Base-by-base conservation (phyloP, 2,113 vertebrate species). In the Oreochromis niloticus region DNA sequence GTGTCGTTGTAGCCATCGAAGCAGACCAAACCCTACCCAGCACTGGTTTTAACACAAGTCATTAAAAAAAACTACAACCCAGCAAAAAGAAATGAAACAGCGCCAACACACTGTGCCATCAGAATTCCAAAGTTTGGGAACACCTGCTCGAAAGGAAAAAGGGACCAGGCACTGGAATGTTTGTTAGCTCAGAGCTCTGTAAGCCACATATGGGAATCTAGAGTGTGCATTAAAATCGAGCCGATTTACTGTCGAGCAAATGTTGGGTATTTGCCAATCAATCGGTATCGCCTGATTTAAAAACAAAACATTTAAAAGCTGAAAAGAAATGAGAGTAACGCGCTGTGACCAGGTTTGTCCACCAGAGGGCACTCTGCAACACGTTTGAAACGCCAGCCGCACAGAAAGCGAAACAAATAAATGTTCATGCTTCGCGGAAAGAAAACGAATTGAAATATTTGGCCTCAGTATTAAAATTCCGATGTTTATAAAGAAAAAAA, bases 261-360 rank as follows among this genome's bases (percentile, higher is more conserved):
- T 73, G 43, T 73, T 3, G 1, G 52, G 19, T 54, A 4, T 54
- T n/a, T 54, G 4, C 4, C 4, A 2, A 19, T 52, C 50, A 9
- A 9, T 4, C 17, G 17, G 16, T 52, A 52, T 19, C 4, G 6
- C 16, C 17, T 39, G 32, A 16, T 71, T 68, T 2, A 4, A 57
- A 57, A 56, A 2, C 2, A 4, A 52, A 27, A 27, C 27, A 27
- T 36, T 36, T 36, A 41, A 71, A 71, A n/a, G 30, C 16, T n/a
- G 1, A 68, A 22, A 13, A 43, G 0, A 13, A 36, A 36, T 1
- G 30, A 36, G 0, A 0, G 34, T 39, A 66, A 71, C 39, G 9
- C 3, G 2, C 12, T 43, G 3, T 24, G 8, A 24, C 22, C 39
- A 16, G 3, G 6, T 71, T 46, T 46, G 66, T 4, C 68, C 68